Evolutionary conservation across 2,888 invertebrate species (phyloP), one percentile per base, ranked within the genome.

Genomic region (Linnaemya vulpina): DNA sequence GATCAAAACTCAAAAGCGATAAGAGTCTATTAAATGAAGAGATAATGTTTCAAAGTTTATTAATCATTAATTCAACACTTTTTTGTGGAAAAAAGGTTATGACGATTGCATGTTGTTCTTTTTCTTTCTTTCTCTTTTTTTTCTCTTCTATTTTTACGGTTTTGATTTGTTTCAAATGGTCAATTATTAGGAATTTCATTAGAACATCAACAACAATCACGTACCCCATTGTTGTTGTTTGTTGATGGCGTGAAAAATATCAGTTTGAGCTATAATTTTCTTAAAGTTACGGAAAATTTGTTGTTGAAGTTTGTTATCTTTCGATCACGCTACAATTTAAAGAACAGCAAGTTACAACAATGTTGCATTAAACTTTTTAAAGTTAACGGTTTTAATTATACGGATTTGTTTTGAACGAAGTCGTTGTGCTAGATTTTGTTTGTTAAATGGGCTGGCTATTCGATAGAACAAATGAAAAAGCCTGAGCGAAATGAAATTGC

Each of bases 181-280:
- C 79, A 80, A 80, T 84, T 80, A 84, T 70, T n/a, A 13, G 53
- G 84, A 84, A 79, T 75, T 70, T 74, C n/a, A 43, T 62, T 62
- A 40, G 35, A 51, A 55, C 43, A 53, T 63, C 22, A 60, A 70
- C 13, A 46, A 30, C 55, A 71, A 67, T 60, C 38, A 60, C 38
- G 38, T 60, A 30, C 5, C 38, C n/a, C n/a, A 60, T 38, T 60
- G 17, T 60, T 60, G 35, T 38, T 60, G 60, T 30, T 30, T 58
- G 30, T 60, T n/a, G 60, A n/a, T 60, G 35, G 35, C 35, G 5
- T 60, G 60, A 38, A 60, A 60, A 38, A 60, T 38, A 17, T 38
- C n/a, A 60, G 35, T 60, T 60, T 60, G 38, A 38, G 60, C 17
- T 38, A 60, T 30, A 60, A 60, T 38, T 60, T 60, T 60, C 38